Conservation (phyloP, 2,113 vertebrate species). For the Protomyctophum bolini region DNA sequence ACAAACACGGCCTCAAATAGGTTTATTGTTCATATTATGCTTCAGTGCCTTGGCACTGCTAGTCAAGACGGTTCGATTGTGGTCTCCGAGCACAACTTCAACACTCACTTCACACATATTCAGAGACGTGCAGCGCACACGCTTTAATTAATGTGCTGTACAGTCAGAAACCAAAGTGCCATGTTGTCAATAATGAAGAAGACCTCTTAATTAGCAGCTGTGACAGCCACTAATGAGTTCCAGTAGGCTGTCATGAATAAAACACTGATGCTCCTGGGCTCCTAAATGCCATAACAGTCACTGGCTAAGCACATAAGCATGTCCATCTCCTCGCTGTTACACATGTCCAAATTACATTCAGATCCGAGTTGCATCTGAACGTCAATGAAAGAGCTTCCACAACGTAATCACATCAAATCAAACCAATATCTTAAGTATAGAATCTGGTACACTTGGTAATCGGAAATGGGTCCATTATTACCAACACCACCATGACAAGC, state of each 20-base stretch:
- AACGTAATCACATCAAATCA: neutral
- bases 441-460: too few relatives aligned
- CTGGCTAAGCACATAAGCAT: too few relatives aligned
- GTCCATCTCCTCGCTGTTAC: neutral
- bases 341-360: conserved; percentile 11
- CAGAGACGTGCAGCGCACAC: conserved; percentile 50
- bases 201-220: conserved; percentile 71
- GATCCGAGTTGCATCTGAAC: neutral
- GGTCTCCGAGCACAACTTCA: conserved; percentile 31
- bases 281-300: conserved; percentile 58
- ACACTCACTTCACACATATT: conserved; percentile 24
- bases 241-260: conserved; percentile 54
- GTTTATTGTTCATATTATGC: neutral
- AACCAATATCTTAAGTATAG: neutral
- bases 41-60: conserved; percentile 10
- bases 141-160: conserved; percentile 61
- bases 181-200: conserved; percentile 75
- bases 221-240: conserved; percentile 68
- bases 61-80: conserved; percentile 12
- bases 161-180: conserved; percentile 61
- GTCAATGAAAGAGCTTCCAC: neutral
- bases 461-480: neutral
- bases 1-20: conserved; percentile 27
- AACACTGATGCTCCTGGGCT: conserved; percentile 33
- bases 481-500: neutral